These are phyloP conservation scores for Oophaga sylvatica DNA, from an alignment of 2,797 vertebrate species.

Conservation along the genomic window DNA sequence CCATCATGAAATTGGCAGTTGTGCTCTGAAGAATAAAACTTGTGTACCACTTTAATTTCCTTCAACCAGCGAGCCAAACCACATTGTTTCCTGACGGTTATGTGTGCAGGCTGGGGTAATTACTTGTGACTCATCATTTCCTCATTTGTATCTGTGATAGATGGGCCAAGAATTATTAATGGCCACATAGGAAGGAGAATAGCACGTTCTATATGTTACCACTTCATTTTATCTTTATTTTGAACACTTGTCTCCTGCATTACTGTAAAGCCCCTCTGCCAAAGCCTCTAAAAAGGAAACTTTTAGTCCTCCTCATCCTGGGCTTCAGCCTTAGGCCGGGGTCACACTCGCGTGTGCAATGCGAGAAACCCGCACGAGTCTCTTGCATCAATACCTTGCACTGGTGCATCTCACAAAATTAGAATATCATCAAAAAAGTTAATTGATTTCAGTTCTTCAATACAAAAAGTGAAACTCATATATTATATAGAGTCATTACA, in stretches of 20 bases:
- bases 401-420: too few relatives aligned
- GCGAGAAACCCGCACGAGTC: too few relatives aligned
- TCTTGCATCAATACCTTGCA: too few relatives aligned
- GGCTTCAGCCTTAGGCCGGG: neutral
- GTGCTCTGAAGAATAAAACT: neutral
- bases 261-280: too few relatives aligned
- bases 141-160: conserved; percentile 9
- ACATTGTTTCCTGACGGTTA: conserved; percentile 22
- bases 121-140: conserved; percentile 33
- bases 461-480: too few relatives aligned
- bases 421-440: too few relatives aligned
- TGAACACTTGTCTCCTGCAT: neutral
- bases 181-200: neutral
- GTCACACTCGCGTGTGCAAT: too few relatives aligned
- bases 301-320: neutral
- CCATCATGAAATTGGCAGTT: neutral
- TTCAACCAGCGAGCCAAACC: conserved; percentile 1
- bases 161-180: neutral
- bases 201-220: neutral
- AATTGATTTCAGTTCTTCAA: too few relatives aligned
- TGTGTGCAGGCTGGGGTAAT: conserved; percentile 1
- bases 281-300: neutral
- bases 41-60: conserved; percentile 2
- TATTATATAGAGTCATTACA: too few relatives aligned
- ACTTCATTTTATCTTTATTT: neutral